Percentiles rank a stretch among this genome's conserved stretches.
phyloP scores from a whole-genome alignment of 2,888 invertebrate genomes.

The Anthrax anthrax region DNA sequence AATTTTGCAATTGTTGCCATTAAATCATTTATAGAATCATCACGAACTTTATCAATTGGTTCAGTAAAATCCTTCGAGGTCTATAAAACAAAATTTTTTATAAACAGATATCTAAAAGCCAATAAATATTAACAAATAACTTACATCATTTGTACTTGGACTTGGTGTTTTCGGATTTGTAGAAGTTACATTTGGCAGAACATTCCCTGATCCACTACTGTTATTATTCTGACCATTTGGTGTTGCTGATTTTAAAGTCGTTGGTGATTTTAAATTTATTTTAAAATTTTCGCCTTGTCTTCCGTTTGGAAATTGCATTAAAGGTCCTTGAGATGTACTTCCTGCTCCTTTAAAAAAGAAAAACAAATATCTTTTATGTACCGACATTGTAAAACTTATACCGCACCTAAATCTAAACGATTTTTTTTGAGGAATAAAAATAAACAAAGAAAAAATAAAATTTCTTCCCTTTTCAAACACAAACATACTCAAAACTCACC shows the following conservation, averaged over 20 bases:
- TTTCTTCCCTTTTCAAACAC: neutral
- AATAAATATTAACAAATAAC: slow-evolving; percentile 15
- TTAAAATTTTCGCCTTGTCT: slow-evolving; percentile 35
- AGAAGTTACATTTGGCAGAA: slow-evolving; percentile 43
- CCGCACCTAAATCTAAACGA: no score
- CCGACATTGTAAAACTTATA: no score
- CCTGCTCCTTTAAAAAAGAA: slow-evolving; percentile 17
- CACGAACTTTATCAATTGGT: slow-evolving; percentile 65
- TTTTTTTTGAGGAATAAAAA: no score
- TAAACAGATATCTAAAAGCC: no score
- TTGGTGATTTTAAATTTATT: slow-evolving; percentile 34
- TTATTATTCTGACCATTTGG: slow-evolving; percentile 13
- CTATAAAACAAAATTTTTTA: no score
- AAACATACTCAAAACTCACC: slow-evolving; percentile 24
- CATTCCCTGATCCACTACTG: slow-evolving; percentile 23
- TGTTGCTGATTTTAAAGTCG: slow-evolving; percentile 32
- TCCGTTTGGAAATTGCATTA: slow-evolving; percentile 33
- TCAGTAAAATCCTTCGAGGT: slow-evolving; percentile 46
- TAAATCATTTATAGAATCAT: slow-evolving; percentile 71
- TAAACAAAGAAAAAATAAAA: no score
- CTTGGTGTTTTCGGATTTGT: slow-evolving; percentile 78
- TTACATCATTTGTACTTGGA: slow-evolving; percentile 50
- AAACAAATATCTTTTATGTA: no score
- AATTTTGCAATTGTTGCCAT: slow-evolving; percentile 79
- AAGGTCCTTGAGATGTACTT: slow-evolving; percentile 29